Conservation (phyloP, 2,888 invertebrate genomes). For the Zootermopsis nevadensis region DNA sequence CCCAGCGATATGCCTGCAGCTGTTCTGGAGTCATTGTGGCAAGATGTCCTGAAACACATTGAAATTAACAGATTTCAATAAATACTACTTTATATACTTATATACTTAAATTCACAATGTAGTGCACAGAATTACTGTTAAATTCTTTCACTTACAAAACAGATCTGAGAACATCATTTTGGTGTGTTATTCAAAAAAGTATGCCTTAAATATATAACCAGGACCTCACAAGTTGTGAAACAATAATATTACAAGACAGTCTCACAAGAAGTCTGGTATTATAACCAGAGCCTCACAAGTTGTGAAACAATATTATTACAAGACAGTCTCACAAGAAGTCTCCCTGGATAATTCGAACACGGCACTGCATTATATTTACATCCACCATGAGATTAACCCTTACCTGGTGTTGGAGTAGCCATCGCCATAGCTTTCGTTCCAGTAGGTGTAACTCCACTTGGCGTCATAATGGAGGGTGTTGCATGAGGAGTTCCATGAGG, state of each 20-base stretch:
- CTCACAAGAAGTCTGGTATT: too few species aligned
- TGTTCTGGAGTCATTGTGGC: conserved; percentile 99
- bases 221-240: too few species aligned
- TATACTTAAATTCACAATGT: not conserved
- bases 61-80: not conserved
- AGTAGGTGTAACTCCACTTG: conserved; percentile 86
- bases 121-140: not conserved
- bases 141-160: not conserved
- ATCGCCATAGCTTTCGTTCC: conserved; percentile 98
- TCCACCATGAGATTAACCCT: not conserved
- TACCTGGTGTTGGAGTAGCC: conserved; percentile 94
- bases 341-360: too few species aligned
- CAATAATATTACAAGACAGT: too few species aligned
- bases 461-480: conserved; percentile 78
- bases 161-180: not conserved
- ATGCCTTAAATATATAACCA: too few species aligned
- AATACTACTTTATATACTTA: too few species aligned
- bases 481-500: conserved; percentile 78
- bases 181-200: not conserved
- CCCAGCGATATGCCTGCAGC: conserved; percentile 97
- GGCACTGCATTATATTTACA: too few species aligned
- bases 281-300: too few species aligned
- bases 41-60: conserved; percentile 73
- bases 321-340: too few species aligned
- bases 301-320: too few species aligned